Base-by-base conservation (phyloP, 2,797 vertebrate genomes). In the Spinibarbus caldwelli region DNA sequence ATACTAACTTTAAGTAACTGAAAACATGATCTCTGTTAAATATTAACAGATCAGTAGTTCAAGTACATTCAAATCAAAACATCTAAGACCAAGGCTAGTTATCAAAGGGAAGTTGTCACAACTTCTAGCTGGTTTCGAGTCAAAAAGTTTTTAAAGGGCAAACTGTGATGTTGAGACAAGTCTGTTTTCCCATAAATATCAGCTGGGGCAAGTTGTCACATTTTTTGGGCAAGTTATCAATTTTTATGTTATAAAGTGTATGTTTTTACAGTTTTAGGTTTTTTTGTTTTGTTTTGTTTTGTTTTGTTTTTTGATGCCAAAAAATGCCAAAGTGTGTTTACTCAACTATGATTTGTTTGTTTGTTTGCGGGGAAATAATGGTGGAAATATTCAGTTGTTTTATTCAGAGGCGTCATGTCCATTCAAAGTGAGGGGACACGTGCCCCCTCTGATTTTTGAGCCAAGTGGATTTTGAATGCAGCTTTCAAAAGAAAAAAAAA, bases 21-120 rank as follows among this genome's bases (percentile, higher is more conserved):
- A 73, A 82, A 82, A 73, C 29, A 62, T 73, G n/a, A 49, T 23
- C n/a, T n/a, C 14, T 77, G 64, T 38, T 54, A 29, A 54, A 76
- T 5, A 76, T 41, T 23, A 41, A 47, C 11, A 47, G 26, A 23
- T 31, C 17, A 57, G 21, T n/a, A 41, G 36, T 9, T 57, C 19
- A 59, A 21, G 15, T 23, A 23, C 36, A 34, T 43, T n/a, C 2
- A 45, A 73, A 9, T 14, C 6, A 2, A 15, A 41, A 41, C n/a
- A 38, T 77, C 10, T 3, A 36, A 41, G 14, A 38, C 31, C 36
- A 17, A 5, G 14, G 23, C 7, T 78, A 41, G 36, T 59, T 78
- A 9, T 41, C 23, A 26, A 23, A 77, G 6, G 5, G 21, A 76
- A 36, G 11, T 36, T 54, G 52, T 78, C 21, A 77, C 21, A 49